phyloP scores from a whole-genome alignment of 2,113 vertebrate species.

The Prietella phreatophila region DNA sequence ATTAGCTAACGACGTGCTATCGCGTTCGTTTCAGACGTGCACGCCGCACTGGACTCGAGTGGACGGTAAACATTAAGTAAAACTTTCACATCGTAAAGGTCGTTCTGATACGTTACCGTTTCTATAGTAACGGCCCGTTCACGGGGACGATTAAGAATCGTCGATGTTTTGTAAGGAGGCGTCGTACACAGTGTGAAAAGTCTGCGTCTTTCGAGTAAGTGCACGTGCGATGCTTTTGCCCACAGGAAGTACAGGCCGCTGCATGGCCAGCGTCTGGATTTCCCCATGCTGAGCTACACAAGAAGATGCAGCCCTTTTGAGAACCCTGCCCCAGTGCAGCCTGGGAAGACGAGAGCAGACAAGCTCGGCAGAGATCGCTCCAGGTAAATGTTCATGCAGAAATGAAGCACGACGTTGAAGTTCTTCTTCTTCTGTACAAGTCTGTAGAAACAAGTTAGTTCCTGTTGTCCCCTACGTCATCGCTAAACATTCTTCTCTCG shows the following conservation, averaged over 20 bases:
- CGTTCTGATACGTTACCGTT: no score
- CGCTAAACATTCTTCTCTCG: not conserved
- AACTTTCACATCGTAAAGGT: no score
- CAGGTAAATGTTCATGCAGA: not conserved
- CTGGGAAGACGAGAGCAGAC: slow-evolving; percentile 47
- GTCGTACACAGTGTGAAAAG: no score
- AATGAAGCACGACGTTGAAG: not conserved
- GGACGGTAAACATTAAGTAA: no score
- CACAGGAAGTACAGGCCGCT: slow-evolving; percentile 81
- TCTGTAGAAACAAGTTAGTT: no score
- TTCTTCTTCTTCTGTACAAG: no score
- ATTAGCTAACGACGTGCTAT: slow-evolving; percentile 63
- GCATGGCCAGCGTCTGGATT: slow-evolving; percentile 76
- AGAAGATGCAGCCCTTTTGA: slow-evolving; percentile 81
- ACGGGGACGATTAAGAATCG: no score
- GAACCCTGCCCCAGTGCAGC: slow-evolving; percentile 53
- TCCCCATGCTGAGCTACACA: slow-evolving; percentile 76
- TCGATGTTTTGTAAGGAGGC: no score
- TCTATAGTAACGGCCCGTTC: no score
- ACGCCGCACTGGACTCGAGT: no score
- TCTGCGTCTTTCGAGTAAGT: no score
- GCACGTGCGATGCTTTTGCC: not conserved
- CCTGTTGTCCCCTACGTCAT: no score
- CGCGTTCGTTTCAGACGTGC: not conserved
- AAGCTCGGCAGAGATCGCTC: slow-evolving; percentile 41